These are phyloP conservation scores for Collichthys lucidus DNA, from an alignment of 2,113 vertebrate species.

Conservation along the genomic window DNA sequence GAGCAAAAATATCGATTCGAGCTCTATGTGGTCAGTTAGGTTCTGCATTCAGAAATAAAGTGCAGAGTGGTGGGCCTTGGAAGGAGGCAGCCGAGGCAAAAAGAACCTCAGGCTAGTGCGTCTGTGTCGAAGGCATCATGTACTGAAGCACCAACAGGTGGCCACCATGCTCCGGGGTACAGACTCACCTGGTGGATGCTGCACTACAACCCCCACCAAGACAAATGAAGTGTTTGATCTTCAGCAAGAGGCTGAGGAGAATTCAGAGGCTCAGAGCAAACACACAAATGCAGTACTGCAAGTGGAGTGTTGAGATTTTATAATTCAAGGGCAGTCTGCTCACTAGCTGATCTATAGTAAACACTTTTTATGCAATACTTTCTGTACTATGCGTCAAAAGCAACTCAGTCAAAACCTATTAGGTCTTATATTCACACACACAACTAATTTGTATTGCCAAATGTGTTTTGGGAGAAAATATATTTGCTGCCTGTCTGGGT, in stretches of 20 bases:
- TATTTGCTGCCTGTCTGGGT: background rate
- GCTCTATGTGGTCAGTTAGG: slow-evolving; percentile 60
- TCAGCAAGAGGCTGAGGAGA: slow-evolving; percentile 36
- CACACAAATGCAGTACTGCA: slow-evolving; percentile 42
- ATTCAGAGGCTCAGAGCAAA: slow-evolving; percentile 60
- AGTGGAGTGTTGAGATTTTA: slow-evolving; percentile 36
- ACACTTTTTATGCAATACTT: slow-evolving; percentile 32
- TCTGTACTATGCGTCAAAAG: slow-evolving; percentile 2
- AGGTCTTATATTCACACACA: background rate
- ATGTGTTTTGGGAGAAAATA: background rate
- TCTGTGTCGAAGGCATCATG: slow-evolving; percentile 56
- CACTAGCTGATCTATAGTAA: background rate
- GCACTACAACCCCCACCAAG: slow-evolving; percentile 62
- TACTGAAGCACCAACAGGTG: slow-evolving; percentile 72
- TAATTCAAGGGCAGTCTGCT: slow-evolving; percentile 20
- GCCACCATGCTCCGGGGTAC: slow-evolving; percentile 70
- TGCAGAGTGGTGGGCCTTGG: slow-evolving; percentile 32
- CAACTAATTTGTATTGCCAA: background rate
- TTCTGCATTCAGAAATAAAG: slow-evolving; percentile 64
- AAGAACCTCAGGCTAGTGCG: slow-evolving; percentile 67
- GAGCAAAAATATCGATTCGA: slow-evolving; percentile 76
- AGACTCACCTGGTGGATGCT: slow-evolving; percentile 49
- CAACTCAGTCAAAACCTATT: background rate
- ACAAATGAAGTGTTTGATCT: slow-evolving; percentile 77
- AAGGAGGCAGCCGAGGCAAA: slow-evolving; percentile 39